Evolutionary conservation across 2,888 invertebrate species (phyloP), one percentile per base, ranked within the genome.

Genomic region (Mechanitis mazaeus): DNA sequence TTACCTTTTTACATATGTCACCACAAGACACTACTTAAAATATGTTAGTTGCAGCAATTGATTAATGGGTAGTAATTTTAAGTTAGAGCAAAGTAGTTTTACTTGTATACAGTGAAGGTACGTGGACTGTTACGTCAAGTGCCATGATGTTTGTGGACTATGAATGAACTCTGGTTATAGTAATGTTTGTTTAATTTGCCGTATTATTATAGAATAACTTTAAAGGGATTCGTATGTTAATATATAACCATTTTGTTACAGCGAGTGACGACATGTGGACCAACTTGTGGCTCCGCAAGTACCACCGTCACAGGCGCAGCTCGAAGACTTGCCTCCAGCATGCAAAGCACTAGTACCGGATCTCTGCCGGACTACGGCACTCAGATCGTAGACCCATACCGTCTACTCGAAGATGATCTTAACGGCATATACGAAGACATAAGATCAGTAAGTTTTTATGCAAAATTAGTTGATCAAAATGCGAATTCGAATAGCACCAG

Each of bases 341-440:
- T 95, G 55, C 94, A 95, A 84, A 94, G 94, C 81, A 95, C 95
- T 72, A 94, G 95, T 82, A 95, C 95, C 20, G 95, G 95, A 74
- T 94, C 95, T 31, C 91, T 95, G 73, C 93, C 95, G 62, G 95
- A 95, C 79, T 93, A 94, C 79, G 87, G 90, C 74, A 87, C 87
- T 75, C 89, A 89, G 77, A 94, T 95, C 87, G 92, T 96, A 71
- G 96, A 97, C 90, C 97, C 97, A 65, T 97, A 96, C 83, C 93
- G 94, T 74, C 91, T 97, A 68, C 91, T 96, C 67, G 95, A 96
- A 75, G 95, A 96, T 75, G 97, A 98, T 81, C 93, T 98, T 68
- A 94, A 95, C 80, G 94, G 94, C 74, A 93, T 97, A 75, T 96
- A 96, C 81, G 93, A 94, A 75, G 95, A 96, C 80, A 96, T 97